A percentile compares a stretch with the other conserved stretches of the same genome.
Conservation (phyloP, 2,888 invertebrate genomes). For the Bruchidius siliquastri region DNA sequence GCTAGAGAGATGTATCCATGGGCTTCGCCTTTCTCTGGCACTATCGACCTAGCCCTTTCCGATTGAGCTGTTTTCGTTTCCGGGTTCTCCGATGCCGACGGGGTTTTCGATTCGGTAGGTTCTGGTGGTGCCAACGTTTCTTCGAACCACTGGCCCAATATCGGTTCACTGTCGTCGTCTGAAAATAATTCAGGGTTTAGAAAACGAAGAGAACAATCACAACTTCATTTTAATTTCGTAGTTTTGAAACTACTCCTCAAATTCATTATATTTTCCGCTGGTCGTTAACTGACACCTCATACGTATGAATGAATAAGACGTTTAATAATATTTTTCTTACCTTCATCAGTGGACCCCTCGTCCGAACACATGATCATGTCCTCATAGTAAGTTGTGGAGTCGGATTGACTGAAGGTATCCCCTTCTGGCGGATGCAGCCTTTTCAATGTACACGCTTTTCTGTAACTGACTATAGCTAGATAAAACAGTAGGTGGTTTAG, state of each 20-base stretch:
- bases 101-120: conserved; percentile 55
- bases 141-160: conserved; percentile 91
- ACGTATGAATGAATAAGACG: too few relatives aligned
- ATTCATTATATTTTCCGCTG: too few relatives aligned
- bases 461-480: conserved; percentile 82
- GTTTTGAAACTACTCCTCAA: too few relatives aligned
- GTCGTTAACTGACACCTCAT: too few relatives aligned
- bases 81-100: conserved; percentile 51
- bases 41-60: conserved; percentile 52
- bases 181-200: conserved; percentile 9
- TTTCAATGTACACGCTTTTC: conserved; percentile 83
- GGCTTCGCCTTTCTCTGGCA: conserved; percentile 75
- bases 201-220: too few relatives aligned
- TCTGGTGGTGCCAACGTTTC: conserved; percentile 84
- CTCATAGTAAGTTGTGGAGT: conserved; percentile 94
- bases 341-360: conserved; percentile 85
- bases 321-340: too few relatives aligned
- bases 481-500: conserved; percentile 81
- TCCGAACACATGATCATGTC: conserved; percentile 89
- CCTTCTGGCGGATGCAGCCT: conserved; percentile 78
- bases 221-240: too few relatives aligned
- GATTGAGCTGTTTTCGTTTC: conserved; percentile 49
- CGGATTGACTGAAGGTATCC: conserved; percentile 80
- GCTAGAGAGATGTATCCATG: conserved; percentile 81
- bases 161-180: conserved; percentile 77